These are phyloP conservation scores for Orestias chungarensis DNA, from an alignment of 2,797 vertebrate species.

Conservation along the genomic window DNA sequence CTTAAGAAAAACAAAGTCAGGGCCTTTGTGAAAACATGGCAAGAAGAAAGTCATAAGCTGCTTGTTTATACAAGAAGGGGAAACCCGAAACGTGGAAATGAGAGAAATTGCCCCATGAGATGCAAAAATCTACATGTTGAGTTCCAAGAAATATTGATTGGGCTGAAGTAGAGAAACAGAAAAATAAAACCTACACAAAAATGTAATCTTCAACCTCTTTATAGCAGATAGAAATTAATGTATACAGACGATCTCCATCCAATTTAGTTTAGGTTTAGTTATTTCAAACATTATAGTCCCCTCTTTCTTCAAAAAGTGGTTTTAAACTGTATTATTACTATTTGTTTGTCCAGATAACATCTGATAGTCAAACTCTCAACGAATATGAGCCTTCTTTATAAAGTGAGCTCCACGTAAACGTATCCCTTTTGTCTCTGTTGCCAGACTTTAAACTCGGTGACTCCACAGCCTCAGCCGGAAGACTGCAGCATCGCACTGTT, in stretches of 20 bases:
- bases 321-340: no score
- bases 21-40: neutral
- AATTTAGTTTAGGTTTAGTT: no score
- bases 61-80: neutral
- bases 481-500: slow-evolving; percentile 99
- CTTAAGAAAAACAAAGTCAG: no score
- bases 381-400: neutral
- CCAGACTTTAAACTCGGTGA: slow-evolving; percentile 98
- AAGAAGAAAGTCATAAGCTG: neutral
- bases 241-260: neutral
- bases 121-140: neutral
- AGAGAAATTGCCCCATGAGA: neutral
- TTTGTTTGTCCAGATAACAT: neutral
- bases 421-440: slow-evolving; percentile 14
- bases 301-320: no score
- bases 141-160: neutral
- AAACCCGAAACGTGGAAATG: neutral
- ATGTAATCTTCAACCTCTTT: no score
- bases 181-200: neutral
- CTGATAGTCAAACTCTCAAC: neutral
- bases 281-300: no score
- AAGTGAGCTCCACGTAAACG: no score
- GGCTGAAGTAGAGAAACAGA: neutral
- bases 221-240: neutral
- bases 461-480: slow-evolving; percentile 95